Percentiles rank a stretch among this genome's conserved stretches.
Conservation (phyloP, 2,888 invertebrate genomes). For the Dusona sp. region DNA sequence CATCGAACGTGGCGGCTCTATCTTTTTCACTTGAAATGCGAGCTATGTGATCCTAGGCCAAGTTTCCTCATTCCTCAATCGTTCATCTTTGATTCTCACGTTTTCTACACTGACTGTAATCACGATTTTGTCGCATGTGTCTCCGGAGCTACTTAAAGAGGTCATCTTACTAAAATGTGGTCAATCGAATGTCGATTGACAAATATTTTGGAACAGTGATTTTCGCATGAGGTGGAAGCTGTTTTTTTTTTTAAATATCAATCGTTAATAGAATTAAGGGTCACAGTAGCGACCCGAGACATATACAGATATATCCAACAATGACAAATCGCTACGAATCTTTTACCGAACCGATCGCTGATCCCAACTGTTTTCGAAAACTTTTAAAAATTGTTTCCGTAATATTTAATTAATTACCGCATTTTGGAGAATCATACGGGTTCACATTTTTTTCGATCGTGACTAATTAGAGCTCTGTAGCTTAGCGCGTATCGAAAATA, state of each 20-base stretch:
- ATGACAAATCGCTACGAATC: no score
- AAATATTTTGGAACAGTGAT: neutral
- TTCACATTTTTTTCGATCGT: no score
- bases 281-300: no score
- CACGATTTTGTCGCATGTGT: constrained; percentile 15
- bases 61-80: constrained; percentile 67
- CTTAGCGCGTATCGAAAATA: no score
- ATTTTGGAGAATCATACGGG: no score
- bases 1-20: constrained; percentile 72
- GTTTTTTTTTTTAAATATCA: neutral
- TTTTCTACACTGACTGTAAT: constrained; percentile 24
- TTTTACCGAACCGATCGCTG: no score
- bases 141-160: neutral
- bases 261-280: neutral
- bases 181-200: neutral
- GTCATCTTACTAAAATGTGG: neutral
- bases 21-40: constrained; percentile 72
- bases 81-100: constrained; percentile 39
- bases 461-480: no score
- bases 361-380: no score
- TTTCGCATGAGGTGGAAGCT: neutral
- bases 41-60: constrained; percentile 66
- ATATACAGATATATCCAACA: no score
- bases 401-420: no score
- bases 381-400: no score